Evolutionary conservation across 1,140 invertebrate genomes (phyloP).

Genomic region (Rhizoglyphus robini): DNA sequence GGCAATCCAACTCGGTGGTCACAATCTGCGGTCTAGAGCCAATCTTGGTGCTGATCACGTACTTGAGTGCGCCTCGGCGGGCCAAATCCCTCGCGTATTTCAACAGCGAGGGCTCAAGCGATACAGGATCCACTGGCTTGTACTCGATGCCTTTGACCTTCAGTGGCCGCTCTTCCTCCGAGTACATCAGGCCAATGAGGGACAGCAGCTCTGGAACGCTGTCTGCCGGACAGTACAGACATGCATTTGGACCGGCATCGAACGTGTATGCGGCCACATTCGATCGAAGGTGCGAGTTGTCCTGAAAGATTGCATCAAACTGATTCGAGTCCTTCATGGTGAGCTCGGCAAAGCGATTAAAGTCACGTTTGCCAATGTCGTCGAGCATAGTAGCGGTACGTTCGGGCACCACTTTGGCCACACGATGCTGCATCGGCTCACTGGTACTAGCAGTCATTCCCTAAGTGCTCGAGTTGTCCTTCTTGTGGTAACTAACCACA

Average conservation of each 20-base stretch:
- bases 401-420: slow-evolving; percentile 52
- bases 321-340: too few species aligned
- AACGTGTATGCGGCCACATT: too few species aligned
- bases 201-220: slow-evolving; percentile 55
- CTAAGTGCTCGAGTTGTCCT: slow-evolving; percentile 69
- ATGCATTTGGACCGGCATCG: slow-evolving; percentile 94
- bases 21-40: too few species aligned
- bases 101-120: slow-evolving; percentile 36
- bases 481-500: slow-evolving; percentile 69
- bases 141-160: too few species aligned
- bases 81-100: slow-evolving; percentile 35
- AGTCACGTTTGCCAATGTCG: slow-evolving; percentile 68
- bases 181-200: too few species aligned
- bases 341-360: too few species aligned
- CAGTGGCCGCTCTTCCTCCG: too few species aligned
- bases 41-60: slow-evolving; percentile 66
- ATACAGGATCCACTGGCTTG: too few species aligned
- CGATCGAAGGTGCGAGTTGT: slow-evolving; percentile 90
- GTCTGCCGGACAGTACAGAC: slow-evolving; percentile 65
- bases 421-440: slow-evolving; percentile 58
- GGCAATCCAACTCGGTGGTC: too few species aligned
- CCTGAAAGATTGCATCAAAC: slow-evolving; percentile 83
- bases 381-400: slow-evolving; percentile 51
- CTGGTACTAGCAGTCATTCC: slow-evolving; percentile 87
- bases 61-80: too few species aligned